Percentiles rank a stretch among this genome's conserved stretches.
phyloP scores from a whole-genome alignment of 2,888 invertebrate species.

The Galerucella nymphaeae region DNA sequence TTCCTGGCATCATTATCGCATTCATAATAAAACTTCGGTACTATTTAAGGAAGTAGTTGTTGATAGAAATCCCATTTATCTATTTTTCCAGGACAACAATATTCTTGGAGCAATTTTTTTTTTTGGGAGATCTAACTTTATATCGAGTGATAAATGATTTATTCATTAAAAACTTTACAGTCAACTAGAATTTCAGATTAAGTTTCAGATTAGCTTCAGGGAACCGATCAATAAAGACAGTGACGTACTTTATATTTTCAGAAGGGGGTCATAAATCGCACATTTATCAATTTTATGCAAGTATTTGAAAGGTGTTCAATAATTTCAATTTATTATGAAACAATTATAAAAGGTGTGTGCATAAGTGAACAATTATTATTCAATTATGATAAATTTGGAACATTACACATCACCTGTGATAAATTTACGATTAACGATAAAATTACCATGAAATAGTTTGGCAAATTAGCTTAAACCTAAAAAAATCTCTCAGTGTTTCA shows the following conservation, averaged over 20 bases:
- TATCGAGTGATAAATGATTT: slow-evolving; percentile 35
- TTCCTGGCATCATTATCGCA: neutral
- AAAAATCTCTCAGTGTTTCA: too few relatives aligned
- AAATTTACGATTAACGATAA: too few relatives aligned
- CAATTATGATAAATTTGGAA: too few relatives aligned
- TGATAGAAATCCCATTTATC: neutral
- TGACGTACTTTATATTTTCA: slow-evolving; percentile 2
- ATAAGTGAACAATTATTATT: too few relatives aligned
- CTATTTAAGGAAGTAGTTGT: slow-evolving; percentile 2
- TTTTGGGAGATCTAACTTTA: slow-evolving; percentile 22
- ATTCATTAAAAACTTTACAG: slow-evolving; percentile 32
- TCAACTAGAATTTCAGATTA: slow-evolving; percentile 35
- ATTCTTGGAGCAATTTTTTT: slow-evolving; percentile 21
- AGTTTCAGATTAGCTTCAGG: slow-evolving; percentile 20
- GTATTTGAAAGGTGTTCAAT: too few relatives aligned
- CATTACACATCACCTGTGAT: too few relatives aligned
- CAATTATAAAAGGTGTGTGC: too few relatives aligned
- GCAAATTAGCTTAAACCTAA: too few relatives aligned
- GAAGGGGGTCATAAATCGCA: too few relatives aligned
- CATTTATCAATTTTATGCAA: too few relatives aligned
- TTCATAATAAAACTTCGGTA: neutral
- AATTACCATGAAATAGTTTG: too few relatives aligned
- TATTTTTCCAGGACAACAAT: slow-evolving; percentile 14
- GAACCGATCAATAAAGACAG: slow-evolving; percentile 23
- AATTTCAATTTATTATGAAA: too few relatives aligned